Evolutionary conservation across 1,140 invertebrate genomes (phyloP).

Genomic region (Trinorchestia longiramus): DNA sequence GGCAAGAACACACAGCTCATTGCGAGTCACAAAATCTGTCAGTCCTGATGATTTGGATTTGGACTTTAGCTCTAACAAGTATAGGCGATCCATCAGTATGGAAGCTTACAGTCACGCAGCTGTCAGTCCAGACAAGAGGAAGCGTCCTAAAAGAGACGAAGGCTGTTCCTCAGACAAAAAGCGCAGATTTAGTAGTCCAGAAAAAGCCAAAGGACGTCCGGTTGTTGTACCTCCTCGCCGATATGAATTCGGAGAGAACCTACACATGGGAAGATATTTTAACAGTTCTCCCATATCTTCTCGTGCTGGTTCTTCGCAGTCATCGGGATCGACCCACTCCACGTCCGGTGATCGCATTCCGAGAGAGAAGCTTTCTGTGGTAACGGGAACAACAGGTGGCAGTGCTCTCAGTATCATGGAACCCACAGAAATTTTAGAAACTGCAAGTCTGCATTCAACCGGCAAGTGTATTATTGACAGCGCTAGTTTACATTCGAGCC

Average conservation of each 20-base stretch:
- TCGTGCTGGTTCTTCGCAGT: constrained; percentile 59
- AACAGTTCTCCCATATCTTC: constrained; percentile 58
- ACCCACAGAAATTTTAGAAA: constrained; percentile 61
- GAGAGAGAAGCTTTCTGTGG: constrained; percentile 63
- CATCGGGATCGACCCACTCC: constrained; percentile 52
- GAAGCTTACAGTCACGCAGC: constrained; percentile 62
- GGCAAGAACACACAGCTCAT: constrained; percentile 64
- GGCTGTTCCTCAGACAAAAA: constrained; percentile 62
- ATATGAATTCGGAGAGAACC: constrained; percentile 38
- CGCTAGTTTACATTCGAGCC: constrained; percentile 15
- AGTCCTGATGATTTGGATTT: constrained; percentile 65
- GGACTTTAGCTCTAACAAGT: constrained; percentile 63
- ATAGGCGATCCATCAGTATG: constrained; percentile 66
- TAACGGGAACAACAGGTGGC: constrained; percentile 62
- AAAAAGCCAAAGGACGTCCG: constrained; percentile 57
- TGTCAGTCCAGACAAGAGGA: constrained; percentile 66
- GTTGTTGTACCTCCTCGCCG: constrained; percentile 35
- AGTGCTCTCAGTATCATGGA: constrained; percentile 64
- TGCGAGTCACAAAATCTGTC: constrained; percentile 65
- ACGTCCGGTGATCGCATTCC: constrained; percentile 61
- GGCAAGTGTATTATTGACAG: constrained; percentile 15
- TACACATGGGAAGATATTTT: constrained; percentile 57
- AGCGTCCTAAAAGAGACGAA: constrained; percentile 64
- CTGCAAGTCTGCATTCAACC: constrained; percentile 61
- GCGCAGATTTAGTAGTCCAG: constrained; percentile 65